A percentile compares a stretch with the other conserved stretches of the same genome.
Conservation (phyloP, 2,113 vertebrate genomes). For the Monopterus albus region DNA sequence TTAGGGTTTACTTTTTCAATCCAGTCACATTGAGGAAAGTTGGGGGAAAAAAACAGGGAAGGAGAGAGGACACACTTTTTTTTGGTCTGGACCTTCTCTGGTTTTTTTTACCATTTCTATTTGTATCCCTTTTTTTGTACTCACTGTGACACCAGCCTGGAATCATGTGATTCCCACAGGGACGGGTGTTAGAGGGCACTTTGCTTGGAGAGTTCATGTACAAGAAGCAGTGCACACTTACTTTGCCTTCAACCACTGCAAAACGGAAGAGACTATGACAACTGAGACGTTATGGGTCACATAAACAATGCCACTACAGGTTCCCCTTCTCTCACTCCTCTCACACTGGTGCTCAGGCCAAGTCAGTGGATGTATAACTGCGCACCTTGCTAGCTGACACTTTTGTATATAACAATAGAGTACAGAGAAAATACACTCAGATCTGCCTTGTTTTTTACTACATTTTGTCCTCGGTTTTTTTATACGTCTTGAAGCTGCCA, state of each 20-base stretch:
- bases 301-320: conserved; percentile 74
- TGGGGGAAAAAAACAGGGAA: conserved; percentile 54
- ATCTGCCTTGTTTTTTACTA: conserved; percentile 93
- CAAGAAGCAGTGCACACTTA: conserved; percentile 70
- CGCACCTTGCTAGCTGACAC: conserved; percentile 88
- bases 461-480: conserved; percentile 85
- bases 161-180: conserved; percentile 65
- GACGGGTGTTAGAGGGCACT: conserved; percentile 75
- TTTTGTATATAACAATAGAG: conserved; percentile 96
- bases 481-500: conserved; percentile 89
- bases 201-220: conserved; percentile 74
- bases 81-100: conserved; percentile 53
- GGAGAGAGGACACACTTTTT: conserved; percentile 44
- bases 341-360: conserved; percentile 94
- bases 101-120: conserved; percentile 71
- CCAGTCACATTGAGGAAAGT: conserved; percentile 85
- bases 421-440: conserved; percentile 85
- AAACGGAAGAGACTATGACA: conserved; percentile 69
- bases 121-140: conserved; percentile 70
- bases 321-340: conserved; percentile 78
- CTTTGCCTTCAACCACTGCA: conserved; percentile 80
- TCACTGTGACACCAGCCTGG: conserved; percentile 82
- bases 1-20: conserved; percentile 92
- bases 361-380: conserved; percentile 88
- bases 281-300: conserved; percentile 62